Percentiles rank a stretch among this genome's conserved stretches.
Evolutionary conservation across 1,140 invertebrate genomes (phyloP).

Genomic region (Atopsyche davidsoni): DNA sequence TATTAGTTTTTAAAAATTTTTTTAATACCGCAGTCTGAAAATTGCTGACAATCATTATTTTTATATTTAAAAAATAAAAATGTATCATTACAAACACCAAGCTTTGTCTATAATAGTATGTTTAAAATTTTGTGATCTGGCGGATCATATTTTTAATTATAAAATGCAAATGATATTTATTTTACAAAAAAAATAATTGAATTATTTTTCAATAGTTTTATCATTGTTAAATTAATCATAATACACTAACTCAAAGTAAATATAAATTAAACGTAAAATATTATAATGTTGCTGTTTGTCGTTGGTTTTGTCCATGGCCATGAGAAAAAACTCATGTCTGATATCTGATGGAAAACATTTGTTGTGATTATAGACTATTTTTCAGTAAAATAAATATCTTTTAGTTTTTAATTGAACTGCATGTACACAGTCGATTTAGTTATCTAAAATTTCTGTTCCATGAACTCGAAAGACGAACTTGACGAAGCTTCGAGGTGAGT

Average conservation of each 20-base stretch:
- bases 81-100: too few species aligned
- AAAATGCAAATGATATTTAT: too few species aligned
- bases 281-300: not conserved
- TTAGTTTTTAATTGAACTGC: slow-evolving; percentile 4
- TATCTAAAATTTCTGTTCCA: slow-evolving; percentile 36
- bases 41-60: too few species aligned
- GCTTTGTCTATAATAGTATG: too few species aligned
- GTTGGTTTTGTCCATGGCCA: slow-evolving; percentile 11
- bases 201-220: not conserved
- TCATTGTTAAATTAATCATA: not conserved
- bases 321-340: slow-evolving; percentile 18
- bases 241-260: not conserved
- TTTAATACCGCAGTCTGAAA: too few species aligned
- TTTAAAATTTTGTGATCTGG: too few species aligned
- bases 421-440: slow-evolving; percentile 6
- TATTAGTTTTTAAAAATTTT: too few species aligned
- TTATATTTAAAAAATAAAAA: too few species aligned
- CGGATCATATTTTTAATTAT: too few species aligned
- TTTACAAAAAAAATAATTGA: not conserved
- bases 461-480: slow-evolving; percentile 48
- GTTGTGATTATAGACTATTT: slow-evolving; percentile 17
- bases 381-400: slow-evolving; percentile 10
- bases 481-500: slow-evolving; percentile 51
- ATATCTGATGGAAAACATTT: slow-evolving; percentile 18
- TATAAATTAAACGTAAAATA: not conserved